Base-by-base conservation (phyloP, 2,797 vertebrate species). In the Neomorphus geoffroyi region DNA sequence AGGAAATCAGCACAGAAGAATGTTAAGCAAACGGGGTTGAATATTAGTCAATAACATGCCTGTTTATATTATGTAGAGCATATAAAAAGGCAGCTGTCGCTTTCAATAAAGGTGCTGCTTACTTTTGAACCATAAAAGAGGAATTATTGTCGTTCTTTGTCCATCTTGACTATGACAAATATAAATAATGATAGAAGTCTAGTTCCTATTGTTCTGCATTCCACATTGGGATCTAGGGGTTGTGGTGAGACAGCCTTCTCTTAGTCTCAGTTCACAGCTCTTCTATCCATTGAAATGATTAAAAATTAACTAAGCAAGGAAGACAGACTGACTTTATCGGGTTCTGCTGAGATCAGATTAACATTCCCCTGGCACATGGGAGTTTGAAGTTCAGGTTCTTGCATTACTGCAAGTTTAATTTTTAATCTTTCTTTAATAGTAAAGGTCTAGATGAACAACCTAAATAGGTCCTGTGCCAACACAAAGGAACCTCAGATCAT, bases 221-320 rank as follows among this genome's bases (percentile, higher is more conserved):
- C 70, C 66, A 4, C 11, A 33, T 2, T 18, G 41, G 67, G 77
- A 75, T 37, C 50, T 9, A 26, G n/a, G 26, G 46, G 37, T 37
- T 91, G 43, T 10, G 61, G 70, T 16, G 51, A 65, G 82, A 48
- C 56, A 39, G 46, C 2, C 48, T 81, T 43, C 54, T 46, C 60
- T 17, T 4, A 46, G 41, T 35, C 58, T 73, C 58, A 73, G 64
- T 72, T 32, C 32, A 65, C 41, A 86, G 88, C 73, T 46, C 77
- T 90, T 56, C 78, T 70, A n/a, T 70, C 83, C 61, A 37, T 2
- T 45, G 78, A 84, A 96, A 86, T 1, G 8, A 94, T 93, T 95
- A 95, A 94, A 95, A 86, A 94, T 95, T 96, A 96, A 93, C 92
- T 13, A 81, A 73, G 90, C 39, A 3, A 82, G 48, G 86, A 88